Evolutionary conservation across 2,797 vertebrate species (phyloP).

Genomic region (Premnoplex brunnescens): DNA sequence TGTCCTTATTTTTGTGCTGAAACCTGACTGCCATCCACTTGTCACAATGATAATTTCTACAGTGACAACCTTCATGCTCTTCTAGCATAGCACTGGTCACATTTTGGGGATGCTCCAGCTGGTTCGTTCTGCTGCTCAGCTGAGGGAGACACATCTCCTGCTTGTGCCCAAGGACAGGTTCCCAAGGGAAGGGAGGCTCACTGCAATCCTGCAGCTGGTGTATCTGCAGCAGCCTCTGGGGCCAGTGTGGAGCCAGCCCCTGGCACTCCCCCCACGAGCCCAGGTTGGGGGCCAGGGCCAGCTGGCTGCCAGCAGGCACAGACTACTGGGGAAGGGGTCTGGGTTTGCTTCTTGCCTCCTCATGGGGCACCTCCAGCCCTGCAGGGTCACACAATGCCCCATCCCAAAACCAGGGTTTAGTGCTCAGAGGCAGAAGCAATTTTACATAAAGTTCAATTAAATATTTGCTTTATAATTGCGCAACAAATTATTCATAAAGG

Average conservation of each 20-base stretch:
- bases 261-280: too few species aligned
- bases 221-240: not conserved
- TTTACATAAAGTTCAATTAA: slow-evolving; percentile 72
- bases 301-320: not conserved
- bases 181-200: not conserved
- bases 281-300: not conserved
- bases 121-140: not conserved
- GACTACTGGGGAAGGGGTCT: not conserved
- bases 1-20: not conserved
- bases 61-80: not conserved
- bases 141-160: not conserved
- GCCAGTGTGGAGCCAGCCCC: not conserved
- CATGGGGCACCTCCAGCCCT: not conserved
- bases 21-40: not conserved
- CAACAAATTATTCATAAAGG: slow-evolving; percentile 75
- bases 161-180: not conserved
- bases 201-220: not conserved
- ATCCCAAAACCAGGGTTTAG: not conserved
- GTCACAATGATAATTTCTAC: not conserved
- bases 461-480: slow-evolving; percentile 74
- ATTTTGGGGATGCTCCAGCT: not conserved
- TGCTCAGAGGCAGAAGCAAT: slow-evolving; percentile 56
- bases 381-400: not conserved
- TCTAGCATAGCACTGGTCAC: not conserved
- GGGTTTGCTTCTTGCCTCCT: not conserved